A percentile compares a stretch with the other conserved stretches of the same genome.
phyloP scores from a whole-genome alignment of 1,140 invertebrate species.

The Medauroidea extradentata region DNA sequence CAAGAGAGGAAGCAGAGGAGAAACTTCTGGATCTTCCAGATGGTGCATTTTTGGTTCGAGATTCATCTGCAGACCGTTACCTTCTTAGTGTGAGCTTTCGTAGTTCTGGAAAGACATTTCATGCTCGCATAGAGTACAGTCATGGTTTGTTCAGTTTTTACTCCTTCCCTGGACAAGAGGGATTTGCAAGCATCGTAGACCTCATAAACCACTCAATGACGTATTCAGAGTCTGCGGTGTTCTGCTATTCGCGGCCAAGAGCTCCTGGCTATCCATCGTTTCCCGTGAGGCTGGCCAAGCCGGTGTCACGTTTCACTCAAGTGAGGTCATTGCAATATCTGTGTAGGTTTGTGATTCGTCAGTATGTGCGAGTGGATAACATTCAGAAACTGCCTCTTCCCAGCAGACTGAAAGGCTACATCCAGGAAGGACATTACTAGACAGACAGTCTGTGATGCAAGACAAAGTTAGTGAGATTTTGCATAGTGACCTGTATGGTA shows the following conservation, averaged over 20 bases:
- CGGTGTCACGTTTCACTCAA: conserved; percentile 69
- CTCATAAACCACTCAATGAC: conserved; percentile 67
- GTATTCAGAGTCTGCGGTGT: conserved; percentile 62
- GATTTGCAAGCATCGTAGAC: conserved; percentile 62
- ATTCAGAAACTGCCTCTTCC: conserved; percentile 69
- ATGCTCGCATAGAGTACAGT: conserved; percentile 64
- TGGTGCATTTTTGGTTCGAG: conserved; percentile 69
- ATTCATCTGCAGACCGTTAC: conserved; percentile 56
- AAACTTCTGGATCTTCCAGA: conserved; percentile 58
- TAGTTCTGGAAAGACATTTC: conserved; percentile 66
- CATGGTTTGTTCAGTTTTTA: conserved; percentile 63
- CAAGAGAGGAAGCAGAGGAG: conserved; percentile 51
- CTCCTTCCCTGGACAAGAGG: conserved; percentile 58
- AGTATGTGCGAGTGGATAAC: conserved; percentile 64
- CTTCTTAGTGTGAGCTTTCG: conserved; percentile 68
- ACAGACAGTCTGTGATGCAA: not conserved
- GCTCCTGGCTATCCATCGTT: conserved; percentile 62
- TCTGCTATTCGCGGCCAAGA: conserved; percentile 65
- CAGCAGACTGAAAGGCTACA: conserved; percentile 58
- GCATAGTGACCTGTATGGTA: no score
- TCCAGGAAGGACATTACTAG: conserved; percentile 54
- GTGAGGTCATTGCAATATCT: conserved; percentile 70
- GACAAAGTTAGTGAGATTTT: conserved; percentile 8
- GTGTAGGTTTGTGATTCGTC: conserved; percentile 71
- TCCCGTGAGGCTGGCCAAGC: conserved; percentile 69